Percentiles rank a stretch among this genome's conserved stretches.
Conservation (phyloP, 2,797 vertebrate species). For the Thunnus albacares region DNA sequence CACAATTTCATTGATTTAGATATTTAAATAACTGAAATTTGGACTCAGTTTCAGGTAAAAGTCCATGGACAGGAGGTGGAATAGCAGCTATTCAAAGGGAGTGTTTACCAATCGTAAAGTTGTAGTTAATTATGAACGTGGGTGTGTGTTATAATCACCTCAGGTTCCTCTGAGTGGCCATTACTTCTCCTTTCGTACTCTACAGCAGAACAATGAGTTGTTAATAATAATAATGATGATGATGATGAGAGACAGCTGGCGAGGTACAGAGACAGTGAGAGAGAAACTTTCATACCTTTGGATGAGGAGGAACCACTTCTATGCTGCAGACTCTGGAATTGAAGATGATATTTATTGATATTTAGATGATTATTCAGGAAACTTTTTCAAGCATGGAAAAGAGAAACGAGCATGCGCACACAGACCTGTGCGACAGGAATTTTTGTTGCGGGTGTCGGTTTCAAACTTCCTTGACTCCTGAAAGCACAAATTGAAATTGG, state of each 20-base stretch:
- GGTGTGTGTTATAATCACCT: constrained; percentile 62
- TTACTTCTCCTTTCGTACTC: constrained; percentile 71
- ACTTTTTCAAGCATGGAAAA: background rate
- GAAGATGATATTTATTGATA: constrained; percentile 5
- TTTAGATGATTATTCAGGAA: constrained; percentile 1
- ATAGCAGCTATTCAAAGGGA: background rate
- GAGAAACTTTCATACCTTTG: constrained; percentile 63
- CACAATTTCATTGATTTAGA: background rate
- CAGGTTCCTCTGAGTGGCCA: constrained; percentile 62
- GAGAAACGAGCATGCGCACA: constrained; percentile 4
- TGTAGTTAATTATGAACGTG: constrained; percentile 17
- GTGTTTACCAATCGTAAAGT: constrained; percentile 23
- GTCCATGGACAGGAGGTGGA: background rate
- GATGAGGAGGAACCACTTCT: constrained; percentile 42
- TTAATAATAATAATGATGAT: background rate
- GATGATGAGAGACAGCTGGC: background rate
- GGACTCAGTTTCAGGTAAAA: background rate
- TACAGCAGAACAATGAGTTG: constrained; percentile 45
- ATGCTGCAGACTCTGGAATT: constrained; percentile 47
- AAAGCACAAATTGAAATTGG: constrained; percentile 33
- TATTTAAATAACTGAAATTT: constrained; percentile 12
- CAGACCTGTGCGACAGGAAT: constrained; percentile 56
- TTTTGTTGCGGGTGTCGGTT: constrained; percentile 43
- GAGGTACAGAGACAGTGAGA: background rate
- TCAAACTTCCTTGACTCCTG: constrained; percentile 55